Base-by-base conservation (phyloP, 2,797 vertebrate species). In the Lacerta viridis region DNA sequence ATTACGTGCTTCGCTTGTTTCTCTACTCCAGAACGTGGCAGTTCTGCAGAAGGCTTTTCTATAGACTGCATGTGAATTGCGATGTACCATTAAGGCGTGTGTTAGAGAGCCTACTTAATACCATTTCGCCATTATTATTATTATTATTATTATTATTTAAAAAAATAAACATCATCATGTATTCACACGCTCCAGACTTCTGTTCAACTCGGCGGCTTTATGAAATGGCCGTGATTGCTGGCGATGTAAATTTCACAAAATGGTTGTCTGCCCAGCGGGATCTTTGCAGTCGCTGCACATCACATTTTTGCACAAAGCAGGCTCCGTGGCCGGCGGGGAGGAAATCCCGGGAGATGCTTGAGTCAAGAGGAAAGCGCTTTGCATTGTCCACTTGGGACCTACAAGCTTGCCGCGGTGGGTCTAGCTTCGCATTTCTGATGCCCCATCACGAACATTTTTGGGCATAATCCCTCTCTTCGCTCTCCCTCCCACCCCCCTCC, bases 191-290 rank as follows among this genome's bases (percentile, higher is more conserved):
- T 9, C 8, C 50, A 79, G 27, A 15, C 76, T 3, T 5, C 7
- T 20, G 9, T 77, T 23, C 25, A 64, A 1, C 4, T 43, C 82
- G 27, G 10, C 36, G n/a, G 20, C 39, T 75, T 80, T 76, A 23
- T n/a, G 59, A 89, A 89, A 89, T 85, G 88, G 83, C 77, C 78
- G 83, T 29, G 59, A 13, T 41, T 20, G 39, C 17, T 4, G 23
- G 23, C 29, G 39, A 36, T 10, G 43, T 7, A 43, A 25, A 33
- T 7, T 27, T 68, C 83, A 29, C 78, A 85, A 89, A 71, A 89
- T 85, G 88, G 88, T 41, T 8, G 88, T 7, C 71, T 17, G 8
- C n/a, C 8, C 33, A 10, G 46, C 46, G 10, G 29, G 55, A 17
- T 27, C 29, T 39, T 18, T 3, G 36, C 18, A 46, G 29, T 18